These are phyloP conservation scores for Automeris io DNA, from an alignment of 2,888 invertebrate species.

Conservation along the genomic window DNA sequence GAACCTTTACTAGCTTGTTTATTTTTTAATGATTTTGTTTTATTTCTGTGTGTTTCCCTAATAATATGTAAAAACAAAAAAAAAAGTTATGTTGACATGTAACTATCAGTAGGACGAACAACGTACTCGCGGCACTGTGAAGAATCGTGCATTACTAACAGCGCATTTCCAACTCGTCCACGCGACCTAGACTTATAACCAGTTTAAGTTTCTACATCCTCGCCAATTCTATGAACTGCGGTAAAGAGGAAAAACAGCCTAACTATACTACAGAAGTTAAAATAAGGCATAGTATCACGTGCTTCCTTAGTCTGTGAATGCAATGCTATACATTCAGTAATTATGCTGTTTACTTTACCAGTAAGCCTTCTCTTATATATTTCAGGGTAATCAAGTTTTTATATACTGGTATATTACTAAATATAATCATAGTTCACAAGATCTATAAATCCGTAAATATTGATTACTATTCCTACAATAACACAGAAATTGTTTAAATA, in stretches of 20 bases:
- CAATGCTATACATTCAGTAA: slow-evolving; percentile 43
- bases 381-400: not conserved
- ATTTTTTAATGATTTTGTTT: no score
- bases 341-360: slow-evolving; percentile 16
- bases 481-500: no score
- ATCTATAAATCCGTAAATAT: no score
- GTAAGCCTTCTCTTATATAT: not conserved
- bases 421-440: no score
- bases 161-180: slow-evolving; percentile 31
- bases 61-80: no score
- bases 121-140: slow-evolving; percentile 29
- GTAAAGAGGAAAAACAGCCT: slow-evolving; percentile 26
- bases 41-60: no score
- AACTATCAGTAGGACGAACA: not conserved
- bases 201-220: slow-evolving; percentile 23
- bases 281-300: slow-evolving; percentile 44
- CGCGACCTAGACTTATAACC: slow-evolving; percentile 25
- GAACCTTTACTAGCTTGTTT: no score
- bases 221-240: slow-evolving; percentile 26
- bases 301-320: slow-evolving; percentile 57
- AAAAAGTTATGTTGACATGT: no score
- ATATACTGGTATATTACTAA: not conserved
- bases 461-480: no score
- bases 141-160: slow-evolving; percentile 53
- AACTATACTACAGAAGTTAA: slow-evolving; percentile 27